Base-by-base conservation (phyloP, 2,797 vertebrate genomes). In the Crax fasciolata region DNA sequence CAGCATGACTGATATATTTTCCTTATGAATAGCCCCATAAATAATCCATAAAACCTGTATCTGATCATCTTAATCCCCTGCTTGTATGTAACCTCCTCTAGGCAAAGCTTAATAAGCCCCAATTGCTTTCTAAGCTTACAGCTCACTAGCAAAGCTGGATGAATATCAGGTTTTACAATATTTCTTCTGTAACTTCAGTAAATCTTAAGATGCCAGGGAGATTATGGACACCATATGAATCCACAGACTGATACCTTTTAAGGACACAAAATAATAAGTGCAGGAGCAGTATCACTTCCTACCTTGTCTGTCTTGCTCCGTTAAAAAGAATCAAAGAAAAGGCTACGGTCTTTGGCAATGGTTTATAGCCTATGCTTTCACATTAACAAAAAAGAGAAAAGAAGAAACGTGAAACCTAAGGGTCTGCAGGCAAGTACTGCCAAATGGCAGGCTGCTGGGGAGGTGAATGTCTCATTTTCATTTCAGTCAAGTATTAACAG, bases 121-220 rank as follows among this genome's bases (percentile, higher is more conserved):
- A 75, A 66, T 30, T 92, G 74, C 71, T 93, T 91, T 94, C 44
- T 91, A 79, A 94, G 30, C 14, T 90, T 87, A 88, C 17, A 88
- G 57, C 35, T 89, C 54, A 58, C 58, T 80, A 59, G 57, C 38
- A 46, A 95, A 82, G 61, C 63, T 94, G 77, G 41, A 80, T 90
- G 32, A 93, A 82, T 73, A 58, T 82, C 80, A 94, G 59, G 19
- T 61, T 94, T 95, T 80, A 83, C 57, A 62, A 38, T 77, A 93
- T 76, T 94, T 88, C 63, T 88, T 59, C 68, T 66, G 39, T 85
- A 92, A 84, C 57, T 93, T 83, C 49, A 90, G 52, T 83, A 94
- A 77, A 92, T n/a, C 38, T 88, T 84, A 84, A 91, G 5, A 35
- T 93, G 81, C 46, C 43, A 63, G 44, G 46, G 30, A 83, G 43